phyloP scores from a whole-genome alignment of 2,797 vertebrate genomes.

The Acropternis orthonyx region DNA sequence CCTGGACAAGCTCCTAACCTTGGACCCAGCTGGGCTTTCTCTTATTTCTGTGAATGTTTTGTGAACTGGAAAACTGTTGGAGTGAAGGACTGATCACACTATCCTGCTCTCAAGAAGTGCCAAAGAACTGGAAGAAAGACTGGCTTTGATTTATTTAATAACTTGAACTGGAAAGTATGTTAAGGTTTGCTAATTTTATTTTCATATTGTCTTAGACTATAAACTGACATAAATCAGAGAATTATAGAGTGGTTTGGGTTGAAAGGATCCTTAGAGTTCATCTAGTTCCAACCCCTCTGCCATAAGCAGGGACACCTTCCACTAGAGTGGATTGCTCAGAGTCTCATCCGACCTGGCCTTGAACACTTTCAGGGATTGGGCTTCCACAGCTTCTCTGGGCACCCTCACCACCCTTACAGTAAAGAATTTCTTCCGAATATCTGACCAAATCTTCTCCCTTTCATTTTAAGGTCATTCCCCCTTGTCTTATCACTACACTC shows the following conservation, averaged over 20 bases:
- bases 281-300: not conserved
- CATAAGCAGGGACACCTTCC: not conserved
- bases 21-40: not conserved
- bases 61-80: not conserved
- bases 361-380: not conserved
- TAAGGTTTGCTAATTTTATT: not conserved
- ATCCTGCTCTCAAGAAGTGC: not conserved
- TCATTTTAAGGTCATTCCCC: not conserved
- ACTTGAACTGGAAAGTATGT: not conserved
- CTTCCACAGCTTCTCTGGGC: not conserved
- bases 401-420: too few species aligned
- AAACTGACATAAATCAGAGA: not conserved
- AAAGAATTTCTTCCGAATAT: not conserved
- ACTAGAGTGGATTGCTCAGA: not conserved
- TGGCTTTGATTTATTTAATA: not conserved
- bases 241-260: not conserved
- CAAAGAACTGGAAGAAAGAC: not conserved
- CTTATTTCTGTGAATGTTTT: not conserved
- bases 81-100: not conserved
- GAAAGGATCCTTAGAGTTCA: not conserved
- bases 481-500: not conserved
- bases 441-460: not conserved
- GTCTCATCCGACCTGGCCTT: fast-evolving
- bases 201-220: not conserved
- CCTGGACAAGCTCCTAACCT: not conserved